Conservation (phyloP, 1,140 invertebrate genomes). For the Thaumatotibia leucotreta region DNA sequence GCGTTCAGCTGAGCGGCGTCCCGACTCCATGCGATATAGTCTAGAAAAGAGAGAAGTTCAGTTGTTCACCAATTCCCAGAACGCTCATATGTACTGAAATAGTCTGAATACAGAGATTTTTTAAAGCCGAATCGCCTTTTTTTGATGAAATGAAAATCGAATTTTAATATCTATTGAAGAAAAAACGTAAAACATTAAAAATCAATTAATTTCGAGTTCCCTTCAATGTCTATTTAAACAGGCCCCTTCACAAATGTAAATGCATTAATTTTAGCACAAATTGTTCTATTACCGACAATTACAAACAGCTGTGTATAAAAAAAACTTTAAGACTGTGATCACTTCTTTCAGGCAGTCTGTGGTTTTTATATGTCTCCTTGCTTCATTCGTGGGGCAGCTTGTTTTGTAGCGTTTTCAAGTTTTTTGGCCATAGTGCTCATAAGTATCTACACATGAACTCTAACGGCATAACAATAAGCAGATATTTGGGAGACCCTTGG, state of each 20-base stretch:
- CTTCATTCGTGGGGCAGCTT: neutral
- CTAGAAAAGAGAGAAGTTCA: conserved; percentile 15
- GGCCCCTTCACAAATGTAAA: too few relatives aligned
- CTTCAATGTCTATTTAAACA: too few relatives aligned
- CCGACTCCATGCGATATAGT: conserved; percentile 1
- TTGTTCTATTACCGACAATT: neutral
- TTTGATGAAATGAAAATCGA: too few relatives aligned
- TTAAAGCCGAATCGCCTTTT: neutral
- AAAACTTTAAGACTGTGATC: too few relatives aligned
- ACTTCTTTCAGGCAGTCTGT: too few relatives aligned
- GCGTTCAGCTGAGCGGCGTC: conserved; percentile 5
- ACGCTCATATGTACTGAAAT: conserved; percentile 4
- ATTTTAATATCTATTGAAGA: too few relatives aligned
- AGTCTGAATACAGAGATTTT: neutral
- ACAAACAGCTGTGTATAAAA: neutral
- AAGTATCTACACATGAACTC: neutral
- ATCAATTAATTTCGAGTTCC: too few relatives aligned
- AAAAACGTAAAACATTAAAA: too few relatives aligned
- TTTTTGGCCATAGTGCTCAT: neutral
- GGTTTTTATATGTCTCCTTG: neutral
- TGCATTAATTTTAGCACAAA: too few relatives aligned
- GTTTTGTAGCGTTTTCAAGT: neutral
- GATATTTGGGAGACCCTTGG: too few relatives aligned
- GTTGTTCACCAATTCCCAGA: conserved; percentile 9
- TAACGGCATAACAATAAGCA: too few relatives aligned